Percentiles rank a stretch among this genome's conserved stretches.
Evolutionary conservation across 2,888 invertebrate genomes (phyloP).

Genomic region (Sisyra terminalis): DNA sequence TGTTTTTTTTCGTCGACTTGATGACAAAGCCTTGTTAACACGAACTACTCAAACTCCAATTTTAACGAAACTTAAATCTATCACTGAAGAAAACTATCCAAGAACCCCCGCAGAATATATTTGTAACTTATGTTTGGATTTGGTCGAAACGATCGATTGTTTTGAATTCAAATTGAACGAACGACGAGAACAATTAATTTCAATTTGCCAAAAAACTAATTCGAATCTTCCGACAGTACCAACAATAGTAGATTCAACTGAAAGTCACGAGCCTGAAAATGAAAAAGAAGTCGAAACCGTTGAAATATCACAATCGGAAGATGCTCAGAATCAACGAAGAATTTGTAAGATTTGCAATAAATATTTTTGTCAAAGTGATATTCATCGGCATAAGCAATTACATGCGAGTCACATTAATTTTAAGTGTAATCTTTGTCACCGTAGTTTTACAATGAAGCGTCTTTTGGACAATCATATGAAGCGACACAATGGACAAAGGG

Average conservation of each 20-base stretch:
- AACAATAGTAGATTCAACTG: background rate
- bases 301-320: background rate
- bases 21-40: slow-evolving; percentile 21
- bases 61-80: slow-evolving; percentile 17
- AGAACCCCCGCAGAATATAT: slow-evolving; percentile 15
- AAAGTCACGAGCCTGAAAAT: background rate
- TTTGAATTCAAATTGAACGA: slow-evolving; percentile 23
- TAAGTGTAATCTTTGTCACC: slow-evolving; percentile 22
- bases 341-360: slow-evolving; percentile 8
- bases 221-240: background rate
- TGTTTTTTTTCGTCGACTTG: slow-evolving; percentile 24
- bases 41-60: slow-evolving; percentile 25
- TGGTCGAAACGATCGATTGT: slow-evolving; percentile 26
- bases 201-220: slow-evolving; percentile 18
- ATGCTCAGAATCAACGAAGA: slow-evolving; percentile 5
- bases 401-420: slow-evolving; percentile 12
- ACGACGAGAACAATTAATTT: slow-evolving; percentile 19
- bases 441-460: slow-evolving; percentile 18
- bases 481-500: slow-evolving; percentile 17
- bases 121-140: slow-evolving; percentile 24
- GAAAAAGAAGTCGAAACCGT: background rate
- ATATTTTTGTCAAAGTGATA: slow-evolving; percentile 6
- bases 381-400: slow-evolving; percentile 6
- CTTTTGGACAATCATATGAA: slow-evolving; percentile 19
- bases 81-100: slow-evolving; percentile 16